Evolutionary conservation across 2,797 vertebrate genomes (phyloP).

Genomic region (Pangasius larnaudii): DNA sequence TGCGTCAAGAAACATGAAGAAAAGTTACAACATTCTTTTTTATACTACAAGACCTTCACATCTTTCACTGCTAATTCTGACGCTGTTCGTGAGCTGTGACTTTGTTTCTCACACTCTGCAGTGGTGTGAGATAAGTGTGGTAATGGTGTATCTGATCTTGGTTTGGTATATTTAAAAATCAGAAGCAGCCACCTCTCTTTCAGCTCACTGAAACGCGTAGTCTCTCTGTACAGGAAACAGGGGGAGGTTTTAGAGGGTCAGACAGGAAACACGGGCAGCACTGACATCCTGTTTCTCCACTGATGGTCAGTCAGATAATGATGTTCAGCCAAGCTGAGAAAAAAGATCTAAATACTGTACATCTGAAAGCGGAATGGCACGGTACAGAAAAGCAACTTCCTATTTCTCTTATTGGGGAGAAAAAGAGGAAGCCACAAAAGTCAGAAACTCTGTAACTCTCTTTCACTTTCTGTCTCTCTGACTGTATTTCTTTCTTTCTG

Average conservation of each 20-base stretch:
- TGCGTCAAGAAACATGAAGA: background rate
- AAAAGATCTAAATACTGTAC: conserved; percentile 26
- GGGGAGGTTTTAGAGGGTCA: conserved; percentile 73
- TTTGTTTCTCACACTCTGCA: conserved; percentile 2
- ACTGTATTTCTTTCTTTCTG: conserved; percentile 23
- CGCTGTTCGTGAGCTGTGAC: conserved; percentile 12
- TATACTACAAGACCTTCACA: conserved; percentile 11
- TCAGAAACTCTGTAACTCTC: conserved; percentile 37
- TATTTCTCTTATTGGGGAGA: conserved; percentile 55
- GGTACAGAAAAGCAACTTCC: conserved; percentile 52
- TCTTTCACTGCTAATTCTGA: conserved; percentile 38
- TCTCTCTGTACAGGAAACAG: conserved; percentile 76
- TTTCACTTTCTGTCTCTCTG: conserved; percentile 44
- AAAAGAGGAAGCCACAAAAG: conserved; percentile 49
- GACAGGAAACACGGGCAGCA: conserved; percentile 79
- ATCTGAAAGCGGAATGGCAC: conserved; percentile 40
- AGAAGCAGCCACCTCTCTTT: conserved; percentile 27
- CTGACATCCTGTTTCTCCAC: conserved; percentile 79
- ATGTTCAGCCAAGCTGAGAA: conserved; percentile 44
- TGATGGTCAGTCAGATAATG: conserved; percentile 76
- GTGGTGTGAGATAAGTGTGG: conserved; percentile 37
- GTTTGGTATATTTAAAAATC: conserved; percentile 27
- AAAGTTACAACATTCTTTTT: background rate
- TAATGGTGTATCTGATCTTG: conserved; percentile 12
- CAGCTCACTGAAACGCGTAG: conserved; percentile 58